A percentile compares a stretch with the other conserved stretches of the same genome.
These are phyloP conservation scores for Amblyteles armatorius DNA, from an alignment of 2,888 invertebrate species.

Conservation along the genomic window DNA sequence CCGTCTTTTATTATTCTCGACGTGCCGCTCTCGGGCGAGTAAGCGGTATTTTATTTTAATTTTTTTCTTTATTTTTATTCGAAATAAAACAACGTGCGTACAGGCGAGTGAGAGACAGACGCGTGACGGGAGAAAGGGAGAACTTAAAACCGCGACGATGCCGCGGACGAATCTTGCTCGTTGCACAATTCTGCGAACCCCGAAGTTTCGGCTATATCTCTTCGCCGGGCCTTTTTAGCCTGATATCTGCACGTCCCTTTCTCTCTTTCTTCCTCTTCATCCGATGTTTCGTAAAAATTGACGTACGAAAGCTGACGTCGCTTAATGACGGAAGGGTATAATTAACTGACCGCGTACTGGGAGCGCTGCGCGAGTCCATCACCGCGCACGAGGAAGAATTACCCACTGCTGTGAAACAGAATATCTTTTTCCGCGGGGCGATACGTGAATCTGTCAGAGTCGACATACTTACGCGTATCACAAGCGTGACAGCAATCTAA, in stretches of 20 bases:
- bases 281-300: slow-evolving; percentile 53
- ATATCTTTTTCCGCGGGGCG: slow-evolving; percentile 21
- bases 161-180: slow-evolving; percentile 30
- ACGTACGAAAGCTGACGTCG: slow-evolving; percentile 58
- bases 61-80: not conserved
- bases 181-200: slow-evolving; percentile 59
- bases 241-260: slow-evolving; percentile 17
- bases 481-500: slow-evolving; percentile 52
- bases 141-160: slow-evolving; percentile 37
- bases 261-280: slow-evolving; percentile 6
- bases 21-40: slow-evolving; percentile 57
- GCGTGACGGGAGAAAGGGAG: slow-evolving; percentile 63
- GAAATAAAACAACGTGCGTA: slow-evolving; percentile 43
- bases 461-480: slow-evolving; percentile 55
- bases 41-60: slow-evolving; percentile 46
- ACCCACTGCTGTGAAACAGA: not conserved
- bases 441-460: slow-evolving; percentile 46
- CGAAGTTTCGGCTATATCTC: slow-evolving; percentile 56
- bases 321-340: slow-evolving; percentile 63
- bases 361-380: slow-evolving; percentile 11
- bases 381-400: slow-evolving; percentile 41
- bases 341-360: slow-evolving; percentile 52
- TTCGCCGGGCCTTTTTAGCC: slow-evolving; percentile 60
- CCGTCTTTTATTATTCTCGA: slow-evolving; percentile 36
- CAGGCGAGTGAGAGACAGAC: slow-evolving; percentile 19